Conservation (phyloP, 92 coral and sea anemone species). For the Paramuricea clavata region DNA sequence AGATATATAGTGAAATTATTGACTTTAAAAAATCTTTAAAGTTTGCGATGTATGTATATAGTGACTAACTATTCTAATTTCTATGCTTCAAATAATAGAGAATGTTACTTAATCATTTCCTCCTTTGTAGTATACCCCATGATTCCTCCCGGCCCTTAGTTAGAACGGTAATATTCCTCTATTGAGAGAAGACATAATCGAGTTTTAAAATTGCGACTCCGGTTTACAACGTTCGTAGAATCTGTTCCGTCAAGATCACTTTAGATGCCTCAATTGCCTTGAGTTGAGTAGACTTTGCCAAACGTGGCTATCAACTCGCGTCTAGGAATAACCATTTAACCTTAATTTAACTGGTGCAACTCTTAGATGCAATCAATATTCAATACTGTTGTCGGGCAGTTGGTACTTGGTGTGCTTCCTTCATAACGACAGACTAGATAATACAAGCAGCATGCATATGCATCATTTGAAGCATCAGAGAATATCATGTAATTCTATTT, state of each 20-base stretch:
- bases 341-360: constrained; percentile 48
- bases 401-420: too few species aligned
- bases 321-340: constrained; percentile 52
- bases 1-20: too few species aligned
- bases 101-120: too few species aligned
- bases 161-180: too few species aligned
- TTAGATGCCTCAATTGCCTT: constrained; percentile 30
- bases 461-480: not conserved
- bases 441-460: not conserved
- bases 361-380: constrained; percentile 52
- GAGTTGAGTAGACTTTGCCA: constrained; percentile 31
- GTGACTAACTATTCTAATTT: too few species aligned
- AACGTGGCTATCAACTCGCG: constrained; percentile 49
- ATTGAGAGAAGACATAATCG: too few species aligned
- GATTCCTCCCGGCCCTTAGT: too few species aligned
- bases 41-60: too few species aligned
- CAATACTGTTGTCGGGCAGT: constrained; percentile 8
- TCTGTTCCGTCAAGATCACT: constrained; percentile 57
- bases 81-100: too few species aligned
- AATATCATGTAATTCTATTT: not conserved
- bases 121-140: too few species aligned
- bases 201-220: constrained; percentile 53
- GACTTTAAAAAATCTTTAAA: too few species aligned
- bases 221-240: constrained; percentile 54
- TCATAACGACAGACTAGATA: constrained; percentile 24